These are phyloP conservation scores for Raillietiella orientalis DNA, from an alignment of 2,888 invertebrate genomes.

Conservation along the genomic window DNA sequence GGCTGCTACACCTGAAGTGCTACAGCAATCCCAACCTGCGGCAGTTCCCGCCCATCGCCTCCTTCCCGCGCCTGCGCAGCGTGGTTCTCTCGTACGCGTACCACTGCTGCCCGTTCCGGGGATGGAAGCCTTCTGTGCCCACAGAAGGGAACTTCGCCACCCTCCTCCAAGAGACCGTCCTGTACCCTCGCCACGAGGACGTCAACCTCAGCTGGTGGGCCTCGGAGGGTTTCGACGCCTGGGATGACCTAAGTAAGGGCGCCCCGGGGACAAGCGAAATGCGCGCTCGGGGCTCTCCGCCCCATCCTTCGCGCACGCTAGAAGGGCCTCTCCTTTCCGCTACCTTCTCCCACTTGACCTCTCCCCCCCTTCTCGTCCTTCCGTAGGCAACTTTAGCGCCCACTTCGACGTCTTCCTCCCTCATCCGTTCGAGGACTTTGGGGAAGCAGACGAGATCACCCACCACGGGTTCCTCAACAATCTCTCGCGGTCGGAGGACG, in stretches of 20 bases:
- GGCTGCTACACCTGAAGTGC: conserved; percentile 50
- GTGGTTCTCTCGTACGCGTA: conserved; percentile 72
- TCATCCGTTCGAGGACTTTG: conserved; percentile 31
- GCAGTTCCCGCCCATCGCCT: conserved; percentile 54
- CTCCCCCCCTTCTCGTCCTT: conserved; percentile 14
- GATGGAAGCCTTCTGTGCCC: no score
- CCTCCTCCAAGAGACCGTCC: conserved; percentile 14
- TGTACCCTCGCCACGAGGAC: conserved; percentile 13
- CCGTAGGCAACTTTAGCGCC: conserved; percentile 31
- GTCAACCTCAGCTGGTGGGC: conserved; percentile 10
- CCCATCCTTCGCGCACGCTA: conserved; percentile 9
- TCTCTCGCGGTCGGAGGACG: conserved; percentile 18
- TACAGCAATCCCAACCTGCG: conserved; percentile 63
- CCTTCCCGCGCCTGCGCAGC: conserved; percentile 53
- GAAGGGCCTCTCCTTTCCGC: conserved; percentile 25
- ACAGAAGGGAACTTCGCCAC: conserved; percentile 5
- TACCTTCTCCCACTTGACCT: no score
- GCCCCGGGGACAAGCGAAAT: conserved; percentile 1
- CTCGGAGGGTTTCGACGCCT: conserved; percentile 8
- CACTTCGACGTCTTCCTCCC: conserved; percentile 33
- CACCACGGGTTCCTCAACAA: conserved; percentile 34
- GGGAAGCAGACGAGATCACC: conserved; percentile 32
- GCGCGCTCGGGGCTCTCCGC: conserved; percentile 2
- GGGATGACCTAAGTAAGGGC: conserved; percentile 11
- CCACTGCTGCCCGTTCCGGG: conserved; percentile 76